Conservation (phyloP, 1,140 invertebrate genomes). For the Mya arenaria region DNA sequence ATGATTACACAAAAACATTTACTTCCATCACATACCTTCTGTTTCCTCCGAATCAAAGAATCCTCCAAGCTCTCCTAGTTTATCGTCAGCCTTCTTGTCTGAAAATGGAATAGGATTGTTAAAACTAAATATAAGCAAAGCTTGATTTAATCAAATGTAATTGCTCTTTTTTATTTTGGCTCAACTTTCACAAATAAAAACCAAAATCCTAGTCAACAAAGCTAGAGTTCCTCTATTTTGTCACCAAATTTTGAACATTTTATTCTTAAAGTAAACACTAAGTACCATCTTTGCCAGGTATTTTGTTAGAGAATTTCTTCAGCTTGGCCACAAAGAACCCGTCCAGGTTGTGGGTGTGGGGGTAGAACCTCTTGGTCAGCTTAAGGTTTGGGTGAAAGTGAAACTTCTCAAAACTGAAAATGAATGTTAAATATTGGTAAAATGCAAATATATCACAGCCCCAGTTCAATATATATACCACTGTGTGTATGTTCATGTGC, state of each 20-base stretch:
- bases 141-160: background rate
- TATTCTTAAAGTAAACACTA: background rate
- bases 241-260: background rate
- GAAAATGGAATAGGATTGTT: background rate
- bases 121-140: background rate
- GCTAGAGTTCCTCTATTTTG: background rate
- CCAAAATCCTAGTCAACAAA: background rate
- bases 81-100: background rate
- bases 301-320: conserved; percentile 96
- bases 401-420: conserved; percentile 84
- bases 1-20: background rate
- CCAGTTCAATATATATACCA: too few relatives aligned
- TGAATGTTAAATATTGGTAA: conserved; percentile 59
- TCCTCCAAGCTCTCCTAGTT: conserved; percentile 18
- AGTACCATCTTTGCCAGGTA: conserved; percentile 61
- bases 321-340: conserved; percentile 99
- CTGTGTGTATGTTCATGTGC: too few relatives aligned
- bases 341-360: conserved; percentile 99
- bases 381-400: conserved; percentile 96
- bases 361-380: conserved; percentile 95
- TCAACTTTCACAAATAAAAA: background rate
- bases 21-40: background rate
- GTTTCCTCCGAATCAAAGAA: conserved; percentile 32
- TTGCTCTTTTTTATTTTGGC: background rate
- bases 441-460: too few relatives aligned